Base-by-base conservation (phyloP, 2,113 vertebrate species). In the Pedionomus torquatus region DNA sequence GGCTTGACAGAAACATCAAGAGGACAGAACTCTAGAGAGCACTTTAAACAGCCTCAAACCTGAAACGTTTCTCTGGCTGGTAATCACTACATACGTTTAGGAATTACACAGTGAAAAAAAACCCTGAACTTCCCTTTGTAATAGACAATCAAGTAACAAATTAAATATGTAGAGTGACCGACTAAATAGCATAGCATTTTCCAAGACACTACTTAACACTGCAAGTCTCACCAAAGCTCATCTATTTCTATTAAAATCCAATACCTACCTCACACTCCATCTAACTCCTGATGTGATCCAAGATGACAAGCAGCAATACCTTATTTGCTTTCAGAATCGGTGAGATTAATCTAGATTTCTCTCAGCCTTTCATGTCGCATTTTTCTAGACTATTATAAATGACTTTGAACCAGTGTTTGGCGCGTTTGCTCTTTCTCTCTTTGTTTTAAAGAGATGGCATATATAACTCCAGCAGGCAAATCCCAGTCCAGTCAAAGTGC, bases 291-390 rank as follows among this genome's bases (percentile, higher is more conserved):
- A 87, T 0, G 0, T 31, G 49, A 94, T 79, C 44, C 68, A 89
- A 77, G 63, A 72, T 46, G 76, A 90, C 1, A 0, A 1, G 9
- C 41, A 94, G 65, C 64, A 94, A 89, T 76, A 74, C 54, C 41
- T 55, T 55, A 82, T n/a, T 74, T 94, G 31, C n/a, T 94, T 81
- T 87, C 68, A 94, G 66, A 82, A 95, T 90, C 92, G 87, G 55
- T 79, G 94, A 74, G 18, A 87, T 87, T 79, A 86, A 91, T 90
- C 51, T 68, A 70, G 37, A 95, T 88, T 74, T 61, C 48, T 80
- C 48, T 78, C 35, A 60, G 39, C 51, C 75, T 90, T 95, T 93
- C 58, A 88, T 70, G 46, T 51, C 0, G 7, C 9, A 14, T 64
- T 66, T 70, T 94, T 87, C 74, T 23, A 74, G 26, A 74, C 21